A percentile compares a stretch with the other conserved stretches of the same genome.
These are phyloP conservation scores for Bubo scandiacus DNA, from an alignment of 2,113 vertebrate genomes.

Conservation along the genomic window DNA sequence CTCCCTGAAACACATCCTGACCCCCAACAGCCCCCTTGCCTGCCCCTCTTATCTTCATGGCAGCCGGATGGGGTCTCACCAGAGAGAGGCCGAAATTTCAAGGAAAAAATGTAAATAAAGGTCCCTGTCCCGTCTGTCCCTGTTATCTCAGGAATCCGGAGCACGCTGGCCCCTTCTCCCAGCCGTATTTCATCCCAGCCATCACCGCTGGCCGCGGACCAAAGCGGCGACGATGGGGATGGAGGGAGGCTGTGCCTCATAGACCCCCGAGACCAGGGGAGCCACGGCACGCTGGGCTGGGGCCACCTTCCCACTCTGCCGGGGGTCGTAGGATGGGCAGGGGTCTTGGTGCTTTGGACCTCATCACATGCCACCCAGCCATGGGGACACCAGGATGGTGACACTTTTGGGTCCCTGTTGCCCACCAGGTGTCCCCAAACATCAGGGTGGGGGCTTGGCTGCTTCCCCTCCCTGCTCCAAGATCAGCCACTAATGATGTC, in stretches of 20 bases:
- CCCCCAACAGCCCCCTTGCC: background rate
- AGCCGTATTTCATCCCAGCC: conserved; percentile 13
- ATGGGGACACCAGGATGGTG: background rate
- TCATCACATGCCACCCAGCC: background rate
- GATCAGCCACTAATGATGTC: conserved; percentile 39
- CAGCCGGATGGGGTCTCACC: background rate
- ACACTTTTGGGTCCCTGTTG: background rate
- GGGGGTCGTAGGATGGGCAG: background rate
- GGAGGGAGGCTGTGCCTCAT: background rate
- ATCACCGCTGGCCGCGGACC: background rate
- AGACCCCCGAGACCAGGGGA: accelerated
- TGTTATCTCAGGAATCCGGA: conserved; percentile 53
- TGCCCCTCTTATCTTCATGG: conserved; percentile 4
- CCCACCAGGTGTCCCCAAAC: background rate
- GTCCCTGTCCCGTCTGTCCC: conserved; percentile 44
- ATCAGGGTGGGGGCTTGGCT: background rate
- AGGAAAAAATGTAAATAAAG: conserved; percentile 57
- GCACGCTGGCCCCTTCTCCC: background rate
- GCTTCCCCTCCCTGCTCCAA: background rate
- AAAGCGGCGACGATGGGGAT: background rate
- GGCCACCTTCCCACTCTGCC: background rate
- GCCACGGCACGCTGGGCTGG: accelerated
- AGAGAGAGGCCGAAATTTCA: conserved; percentile 17
- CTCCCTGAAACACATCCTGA: background rate
- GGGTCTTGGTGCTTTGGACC: background rate